These are phyloP conservation scores for Agelastica alni DNA, from an alignment of 2,888 invertebrate genomes.

Conservation along the genomic window DNA sequence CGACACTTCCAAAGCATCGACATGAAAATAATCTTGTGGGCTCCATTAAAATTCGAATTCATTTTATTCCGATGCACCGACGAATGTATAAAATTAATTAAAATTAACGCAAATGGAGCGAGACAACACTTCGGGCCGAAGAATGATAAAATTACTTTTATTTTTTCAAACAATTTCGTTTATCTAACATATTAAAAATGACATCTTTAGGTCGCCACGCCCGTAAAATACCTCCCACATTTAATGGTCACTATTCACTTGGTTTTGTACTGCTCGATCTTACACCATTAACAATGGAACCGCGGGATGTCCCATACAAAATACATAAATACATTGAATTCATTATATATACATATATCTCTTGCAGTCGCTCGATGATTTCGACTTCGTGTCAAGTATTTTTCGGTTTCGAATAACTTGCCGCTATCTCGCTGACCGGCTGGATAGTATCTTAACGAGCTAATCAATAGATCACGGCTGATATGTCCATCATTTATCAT, in stretches of 20 bases:
- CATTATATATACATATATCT: constrained; percentile 58
- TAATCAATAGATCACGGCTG: constrained; percentile 60
- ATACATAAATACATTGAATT: constrained; percentile 60
- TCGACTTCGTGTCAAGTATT: constrained; percentile 27
- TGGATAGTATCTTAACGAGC: constrained; percentile 57
- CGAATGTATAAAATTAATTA: constrained; percentile 40
- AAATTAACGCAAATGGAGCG: constrained; percentile 44
- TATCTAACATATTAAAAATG: constrained; percentile 52
- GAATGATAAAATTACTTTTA: constrained; percentile 47
- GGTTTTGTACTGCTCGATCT: constrained; percentile 55
- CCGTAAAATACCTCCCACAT: constrained; percentile 54
- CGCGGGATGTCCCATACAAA: constrained; percentile 58
- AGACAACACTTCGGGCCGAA: constrained; percentile 26
- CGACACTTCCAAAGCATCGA: constrained; percentile 6
- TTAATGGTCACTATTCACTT: constrained; percentile 52
- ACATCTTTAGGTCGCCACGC: constrained; percentile 51
- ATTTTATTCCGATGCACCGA: constrained; percentile 22
- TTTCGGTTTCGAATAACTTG: constrained; percentile 29
- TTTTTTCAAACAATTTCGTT: constrained; percentile 48
- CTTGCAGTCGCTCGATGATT: constrained; percentile 44
- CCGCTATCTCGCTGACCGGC: constrained; percentile 45
- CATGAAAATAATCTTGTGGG: constrained; percentile 18
- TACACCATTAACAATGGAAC: constrained; percentile 57
- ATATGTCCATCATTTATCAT: constrained; percentile 58
- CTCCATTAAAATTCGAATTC: constrained; percentile 28